phyloP scores from a whole-genome alignment of 2,888 invertebrate species.

The Azorinus chamasolen region DNA sequence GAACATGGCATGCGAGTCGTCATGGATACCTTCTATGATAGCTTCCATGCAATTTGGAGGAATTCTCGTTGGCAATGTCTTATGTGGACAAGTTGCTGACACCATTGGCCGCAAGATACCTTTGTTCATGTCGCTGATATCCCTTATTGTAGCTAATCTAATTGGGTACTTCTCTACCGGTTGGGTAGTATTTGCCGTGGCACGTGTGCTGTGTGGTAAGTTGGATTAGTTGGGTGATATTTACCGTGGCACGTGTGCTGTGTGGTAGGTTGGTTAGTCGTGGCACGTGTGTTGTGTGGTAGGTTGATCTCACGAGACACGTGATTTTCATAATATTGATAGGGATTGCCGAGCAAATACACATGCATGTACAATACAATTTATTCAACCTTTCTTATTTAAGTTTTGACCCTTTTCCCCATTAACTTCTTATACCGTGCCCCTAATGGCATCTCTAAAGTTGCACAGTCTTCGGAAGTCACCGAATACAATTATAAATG shows the following conservation, averaged over 20 bases:
- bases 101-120: conserved; percentile 67
- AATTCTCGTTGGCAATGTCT: conserved; percentile 64
- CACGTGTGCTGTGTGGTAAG: conserved; percentile 44
- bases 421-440: too few species aligned
- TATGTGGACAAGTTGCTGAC: conserved; percentile 68
- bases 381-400: too few species aligned
- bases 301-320: too few species aligned
- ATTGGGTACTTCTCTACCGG: conserved; percentile 57
- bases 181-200: conserved; percentile 68
- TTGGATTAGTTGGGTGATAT: conserved; percentile 63
- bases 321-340: too few species aligned
- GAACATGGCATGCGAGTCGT: conserved; percentile 58
- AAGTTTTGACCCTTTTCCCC: too few species aligned
- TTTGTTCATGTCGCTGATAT: conserved; percentile 48
- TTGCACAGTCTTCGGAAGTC: too few species aligned
- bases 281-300: too few species aligned
- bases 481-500: too few species aligned
- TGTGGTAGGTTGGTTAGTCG: too few species aligned
- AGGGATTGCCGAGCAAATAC: too few species aligned
- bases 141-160: conserved; percentile 52
- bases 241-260: conserved; percentile 53
- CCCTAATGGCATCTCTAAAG: too few species aligned
- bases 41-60: conserved; percentile 71
- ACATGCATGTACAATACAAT: too few species aligned
- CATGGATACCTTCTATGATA: conserved; percentile 63